Evolutionary conservation across 1,140 invertebrate genomes (phyloP).

Genomic region (Psilanteris sp.): DNA sequence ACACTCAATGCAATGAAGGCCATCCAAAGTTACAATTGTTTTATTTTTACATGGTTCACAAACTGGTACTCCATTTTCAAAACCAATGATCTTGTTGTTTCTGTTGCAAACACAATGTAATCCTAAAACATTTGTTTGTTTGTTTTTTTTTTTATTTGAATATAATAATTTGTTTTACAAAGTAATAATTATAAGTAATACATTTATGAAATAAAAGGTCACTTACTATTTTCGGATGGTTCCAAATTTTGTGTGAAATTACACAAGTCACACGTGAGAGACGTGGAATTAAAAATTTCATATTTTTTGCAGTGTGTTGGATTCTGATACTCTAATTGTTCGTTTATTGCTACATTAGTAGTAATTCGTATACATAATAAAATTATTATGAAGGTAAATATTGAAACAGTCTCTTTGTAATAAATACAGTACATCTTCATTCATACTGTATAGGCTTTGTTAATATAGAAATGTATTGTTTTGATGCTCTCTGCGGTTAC

Average conservation of each 20-base stretch:
- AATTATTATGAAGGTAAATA: constrained; percentile 9
- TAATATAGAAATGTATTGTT: constrained; percentile 2
- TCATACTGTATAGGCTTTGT: constrained; percentile 15
- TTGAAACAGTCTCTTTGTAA: background rate
- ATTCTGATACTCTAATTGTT: constrained; percentile 64
- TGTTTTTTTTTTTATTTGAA: constrained; percentile 3
- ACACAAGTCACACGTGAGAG: constrained; percentile 69
- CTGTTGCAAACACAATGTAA: constrained; percentile 68
- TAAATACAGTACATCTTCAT: constrained; percentile 17
- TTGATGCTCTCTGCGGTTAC: constrained; percentile 5
- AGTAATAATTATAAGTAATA: too few species aligned
- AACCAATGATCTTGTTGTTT: constrained; percentile 67
- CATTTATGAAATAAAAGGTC: too few species aligned
- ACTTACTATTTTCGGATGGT: constrained; percentile 70
- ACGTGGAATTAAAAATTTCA: constrained; percentile 70
- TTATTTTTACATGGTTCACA: constrained; percentile 69
- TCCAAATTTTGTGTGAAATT: constrained; percentile 67
- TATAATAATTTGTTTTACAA: too few species aligned
- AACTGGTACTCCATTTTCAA: constrained; percentile 62
- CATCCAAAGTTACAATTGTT: constrained; percentile 69
- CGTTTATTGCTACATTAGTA: constrained; percentile 27
- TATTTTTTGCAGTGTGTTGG: constrained; percentile 64
- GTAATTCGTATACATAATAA: constrained; percentile 3
- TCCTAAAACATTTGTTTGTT: constrained; percentile 59
- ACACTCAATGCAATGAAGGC: constrained; percentile 73